Base-by-base conservation (phyloP, 2,797 vertebrate species). In the Sebastes vulpes region DNA sequence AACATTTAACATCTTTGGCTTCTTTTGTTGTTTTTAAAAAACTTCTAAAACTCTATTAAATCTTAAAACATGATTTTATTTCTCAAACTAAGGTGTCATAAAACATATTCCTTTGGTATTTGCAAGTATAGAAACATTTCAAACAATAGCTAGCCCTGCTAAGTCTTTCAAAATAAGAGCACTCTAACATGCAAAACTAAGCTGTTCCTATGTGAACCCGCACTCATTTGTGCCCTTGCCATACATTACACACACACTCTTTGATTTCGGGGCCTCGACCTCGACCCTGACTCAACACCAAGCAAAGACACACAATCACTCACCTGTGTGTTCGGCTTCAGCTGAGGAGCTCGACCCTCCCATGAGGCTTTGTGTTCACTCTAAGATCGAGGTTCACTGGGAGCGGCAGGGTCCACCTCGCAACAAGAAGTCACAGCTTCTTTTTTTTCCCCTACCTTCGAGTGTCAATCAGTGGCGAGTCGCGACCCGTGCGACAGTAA, bases 401-500 rank as follows among this genome's bases (percentile, higher is more conserved):
- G 73, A 77, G 66, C 61, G 3, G 23, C 35, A 2, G 68, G 82
- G 86, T 84, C 72, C 80, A 70, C 35, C 57, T 72, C 16, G 3
- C 50, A 26, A 86, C 84, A 79, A 80, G 69, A 69, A 72, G 71
- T 46, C 61, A 2, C 29, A 1, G 53, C 20, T 68, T 64, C 82
- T 32, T 70, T 31, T 50, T 18, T 23, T 32, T 32, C 28, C 8
- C 58, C 42, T 26, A 61, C 61, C 81, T 48, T 58, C 21, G 75
- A 67, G 82, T 87, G 89, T 92, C 93, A 88, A 60, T 89, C 87
- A 77, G 82, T 68, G 80, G 86, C 60, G 57, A 73, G 79, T 81
- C 83, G 5, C 25, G 68, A 89, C 90, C 88, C 9, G 28, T 9
- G 82, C 76, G 82, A 83, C 84, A 58, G 64, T 56, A 94, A 92